Conservation (phyloP, 2,888 invertebrate species). For the Cenopis cana region DNA sequence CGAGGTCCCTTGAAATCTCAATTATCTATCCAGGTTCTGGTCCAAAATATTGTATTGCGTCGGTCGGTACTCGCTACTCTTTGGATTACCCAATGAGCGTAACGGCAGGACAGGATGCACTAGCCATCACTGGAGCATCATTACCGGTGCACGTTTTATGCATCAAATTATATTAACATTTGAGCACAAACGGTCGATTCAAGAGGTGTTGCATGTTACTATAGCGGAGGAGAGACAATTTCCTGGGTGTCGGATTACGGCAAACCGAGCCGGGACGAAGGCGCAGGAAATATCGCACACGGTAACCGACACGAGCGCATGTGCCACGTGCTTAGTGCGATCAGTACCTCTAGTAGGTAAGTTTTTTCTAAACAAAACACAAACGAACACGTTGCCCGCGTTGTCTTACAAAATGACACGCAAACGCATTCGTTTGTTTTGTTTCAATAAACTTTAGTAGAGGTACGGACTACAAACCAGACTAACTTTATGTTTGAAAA, state of each 20-base stretch:
- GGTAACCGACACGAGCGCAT: conserved; percentile 59
- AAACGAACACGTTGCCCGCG: no score
- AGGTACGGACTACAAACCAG: no score
- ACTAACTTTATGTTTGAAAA: conserved; percentile 50
- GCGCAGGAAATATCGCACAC: conserved; percentile 60
- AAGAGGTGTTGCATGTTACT: conserved; percentile 14
- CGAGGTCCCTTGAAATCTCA: no score
- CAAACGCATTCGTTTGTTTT: no score
- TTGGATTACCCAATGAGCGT: conserved; percentile 2
- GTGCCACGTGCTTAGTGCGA: conserved; percentile 53
- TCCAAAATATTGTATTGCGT: neutral
- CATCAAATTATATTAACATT: conserved; percentile 27
- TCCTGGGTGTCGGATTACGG: conserved; percentile 63
- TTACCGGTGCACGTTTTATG: conserved; percentile 26
- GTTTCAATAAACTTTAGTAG: no score
- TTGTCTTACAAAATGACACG: no score
- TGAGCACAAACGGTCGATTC: conserved; percentile 19
- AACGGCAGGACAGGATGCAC: conserved; percentile 18
- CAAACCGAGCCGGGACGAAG: conserved; percentile 54
- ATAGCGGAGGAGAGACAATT: conserved; percentile 48
- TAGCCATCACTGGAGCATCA: conserved; percentile 20
- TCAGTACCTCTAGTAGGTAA: no score
- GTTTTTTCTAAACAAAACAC: no score
- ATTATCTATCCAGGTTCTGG: neutral
- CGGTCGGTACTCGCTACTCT: neutral